Evolutionary conservation across 2,797 vertebrate genomes (phyloP), one percentile per base, ranked within the genome.

Genomic region (Alcedo quadribrachys): DNA sequence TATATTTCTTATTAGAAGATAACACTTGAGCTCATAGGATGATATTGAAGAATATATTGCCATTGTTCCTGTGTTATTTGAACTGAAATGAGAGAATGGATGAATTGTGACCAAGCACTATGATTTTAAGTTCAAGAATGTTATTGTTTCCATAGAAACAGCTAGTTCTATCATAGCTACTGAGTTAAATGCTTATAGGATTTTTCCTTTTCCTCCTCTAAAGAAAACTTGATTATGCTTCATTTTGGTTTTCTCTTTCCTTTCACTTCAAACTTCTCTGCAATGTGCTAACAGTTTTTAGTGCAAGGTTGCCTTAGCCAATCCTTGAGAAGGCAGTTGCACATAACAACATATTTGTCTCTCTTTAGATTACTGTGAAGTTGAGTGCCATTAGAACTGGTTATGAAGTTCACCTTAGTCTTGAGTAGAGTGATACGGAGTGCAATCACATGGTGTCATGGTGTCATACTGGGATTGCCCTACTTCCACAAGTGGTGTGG

Each of bases 81-180:
- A 91, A 66, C 76, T 71, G 45, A 53, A 89, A 28, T 53, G 58
- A 85, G 83, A 60, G 66, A 90, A 46, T 48, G 68, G 68, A 80
- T 92, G 75, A 75, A 89, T 33, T 90, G 53, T 85, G 82, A 75
- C 67, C 32, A 35, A 79, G 71, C 70, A n/a, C 51, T 92, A 55
- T 80, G 65, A 85, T 85, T 92, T 94, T 75, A 70, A 91, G 84
- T 88, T 94, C 73, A 87, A 71, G 37, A 67, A 32, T 75, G 55
- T 65, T 2, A 2, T 66, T 19, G 89, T 95, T 95, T 90, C 93
- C 83, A 73, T 84, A 75, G 94, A 87, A 92, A 93, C 77, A 84
- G 54, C 57, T 73, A 79, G 27, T 37, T 87, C 85, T 84, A 9
- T 40, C 14, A 20, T 45, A 81, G n/a, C 70, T 89, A 58, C 50